Evolutionary conservation across 2,797 vertebrate genomes (phyloP).

Genomic region (Knipowitschia caucasica): DNA sequence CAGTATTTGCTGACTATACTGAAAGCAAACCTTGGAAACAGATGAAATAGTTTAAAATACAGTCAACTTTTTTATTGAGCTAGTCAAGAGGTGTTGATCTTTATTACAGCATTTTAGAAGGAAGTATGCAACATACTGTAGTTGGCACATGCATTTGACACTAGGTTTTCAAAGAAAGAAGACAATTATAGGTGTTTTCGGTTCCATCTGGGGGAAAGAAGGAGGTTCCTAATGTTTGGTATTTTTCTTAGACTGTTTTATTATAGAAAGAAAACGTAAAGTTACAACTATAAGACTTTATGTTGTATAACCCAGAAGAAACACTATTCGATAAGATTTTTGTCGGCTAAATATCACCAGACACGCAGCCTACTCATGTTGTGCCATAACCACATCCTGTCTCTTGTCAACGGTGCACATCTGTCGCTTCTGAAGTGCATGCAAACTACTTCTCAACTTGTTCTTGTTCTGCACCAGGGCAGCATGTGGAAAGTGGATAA

Average conservation of each 20-base stretch:
- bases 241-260: too few species aligned
- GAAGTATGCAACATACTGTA: too few species aligned
- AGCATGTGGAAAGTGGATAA: constrained; percentile 54
- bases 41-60: neutral
- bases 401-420: constrained; percentile 38
- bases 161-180: too few species aligned
- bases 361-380: constrained; percentile 36
- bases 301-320: neutral
- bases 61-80: too few species aligned
- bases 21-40: neutral
- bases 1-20: neutral
- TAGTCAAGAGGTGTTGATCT: too few species aligned
- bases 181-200: too few species aligned
- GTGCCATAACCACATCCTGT: constrained; percentile 76
- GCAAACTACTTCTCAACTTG: constrained; percentile 28
- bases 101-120: neutral
- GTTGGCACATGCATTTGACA: too few species aligned
- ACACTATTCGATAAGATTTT: neutral
- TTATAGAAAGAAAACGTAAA: too few species aligned
- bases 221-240: too few species aligned
- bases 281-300: too few species aligned
- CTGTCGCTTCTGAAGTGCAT: constrained; percentile 40
- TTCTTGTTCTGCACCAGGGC: constrained; percentile 22
- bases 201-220: too few species aligned
- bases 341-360: constrained; percentile 37